These are phyloP conservation scores for Micronycteris hirsuta DNA, from an alignment of 2,113 vertebrate species.

Conservation along the genomic window DNA sequence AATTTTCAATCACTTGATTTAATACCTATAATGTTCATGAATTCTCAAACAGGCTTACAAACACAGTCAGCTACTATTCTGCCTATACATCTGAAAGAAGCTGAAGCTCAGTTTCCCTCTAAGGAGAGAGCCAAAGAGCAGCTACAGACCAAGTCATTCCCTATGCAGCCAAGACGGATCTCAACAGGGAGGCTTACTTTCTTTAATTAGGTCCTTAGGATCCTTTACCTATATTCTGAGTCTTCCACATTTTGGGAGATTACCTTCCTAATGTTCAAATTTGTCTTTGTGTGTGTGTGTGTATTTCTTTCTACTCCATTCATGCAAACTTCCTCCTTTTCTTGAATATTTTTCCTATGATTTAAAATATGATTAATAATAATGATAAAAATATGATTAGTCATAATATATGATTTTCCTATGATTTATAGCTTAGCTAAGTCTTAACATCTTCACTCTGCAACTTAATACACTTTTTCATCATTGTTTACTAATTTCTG, in stretches of 20 bases:
- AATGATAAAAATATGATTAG: too few relatives aligned
- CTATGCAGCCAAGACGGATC: background rate
- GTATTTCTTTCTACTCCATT: background rate
- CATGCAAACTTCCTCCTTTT: background rate
- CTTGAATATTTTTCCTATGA: background rate
- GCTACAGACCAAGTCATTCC: background rate
- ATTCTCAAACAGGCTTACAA: background rate
- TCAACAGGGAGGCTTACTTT: background rate
- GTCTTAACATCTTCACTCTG: background rate
- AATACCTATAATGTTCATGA: background rate
- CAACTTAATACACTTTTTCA: background rate
- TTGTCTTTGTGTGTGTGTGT: background rate
- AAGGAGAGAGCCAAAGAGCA: background rate
- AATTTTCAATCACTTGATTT: background rate
- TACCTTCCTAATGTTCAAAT: background rate
- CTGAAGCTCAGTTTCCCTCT: too few relatives aligned
- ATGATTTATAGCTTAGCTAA: background rate
- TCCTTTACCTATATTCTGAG: background rate
- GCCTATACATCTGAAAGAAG: background rate
- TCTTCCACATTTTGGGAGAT: background rate
- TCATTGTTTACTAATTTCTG: background rate
- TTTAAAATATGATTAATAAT: too few relatives aligned
- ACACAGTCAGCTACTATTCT: background rate
- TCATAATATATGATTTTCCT: too few relatives aligned
- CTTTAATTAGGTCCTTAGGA: background rate